A percentile compares a stretch with the other conserved stretches of the same genome.
Conservation (phyloP, 92 coral and sea anemone species). For the Palythoa caribaeorum region DNA sequence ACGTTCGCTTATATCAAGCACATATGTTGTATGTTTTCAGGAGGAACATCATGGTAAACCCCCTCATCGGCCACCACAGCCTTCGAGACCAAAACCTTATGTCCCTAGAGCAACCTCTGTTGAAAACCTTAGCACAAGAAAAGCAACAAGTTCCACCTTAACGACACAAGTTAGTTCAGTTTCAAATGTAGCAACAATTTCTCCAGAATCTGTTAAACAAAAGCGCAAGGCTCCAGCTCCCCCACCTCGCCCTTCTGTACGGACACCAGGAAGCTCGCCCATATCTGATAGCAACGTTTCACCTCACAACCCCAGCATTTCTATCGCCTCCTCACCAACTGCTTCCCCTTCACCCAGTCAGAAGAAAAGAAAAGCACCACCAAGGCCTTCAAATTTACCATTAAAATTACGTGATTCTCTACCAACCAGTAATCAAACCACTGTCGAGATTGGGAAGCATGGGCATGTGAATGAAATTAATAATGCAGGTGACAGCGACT, state of each 20-base stretch:
- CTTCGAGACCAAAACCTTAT: constrained; percentile 23
- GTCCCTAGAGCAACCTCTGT: constrained; percentile 22
- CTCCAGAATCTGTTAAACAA: constrained; percentile 32
- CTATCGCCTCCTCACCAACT: constrained; percentile 2
- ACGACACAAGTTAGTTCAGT: neutral
- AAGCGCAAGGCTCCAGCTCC: constrained; percentile 41
- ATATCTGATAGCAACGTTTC: constrained; percentile 16
- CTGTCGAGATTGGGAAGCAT: neutral
- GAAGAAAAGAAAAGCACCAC: constrained; percentile 41
- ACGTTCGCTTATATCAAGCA: neutral
- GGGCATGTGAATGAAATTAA: neutral
- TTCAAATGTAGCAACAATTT: neutral
- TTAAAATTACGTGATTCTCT: neutral
- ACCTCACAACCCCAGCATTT: neutral
- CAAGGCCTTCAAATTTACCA: constrained; percentile 37
- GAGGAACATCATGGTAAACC: neutral
- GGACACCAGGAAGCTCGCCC: neutral
- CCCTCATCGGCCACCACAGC: constrained; percentile 11
- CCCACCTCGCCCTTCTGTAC: constrained; percentile 23
- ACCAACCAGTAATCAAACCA: neutral
- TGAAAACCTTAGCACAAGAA: constrained; percentile 3
- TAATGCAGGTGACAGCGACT: neutral
- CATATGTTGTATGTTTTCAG: neutral
- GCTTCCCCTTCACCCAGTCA: constrained; percentile 14
- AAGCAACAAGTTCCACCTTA: neutral